Conservation (phyloP, 1,140 invertebrate species). For the Penaeus japonicus region DNA sequence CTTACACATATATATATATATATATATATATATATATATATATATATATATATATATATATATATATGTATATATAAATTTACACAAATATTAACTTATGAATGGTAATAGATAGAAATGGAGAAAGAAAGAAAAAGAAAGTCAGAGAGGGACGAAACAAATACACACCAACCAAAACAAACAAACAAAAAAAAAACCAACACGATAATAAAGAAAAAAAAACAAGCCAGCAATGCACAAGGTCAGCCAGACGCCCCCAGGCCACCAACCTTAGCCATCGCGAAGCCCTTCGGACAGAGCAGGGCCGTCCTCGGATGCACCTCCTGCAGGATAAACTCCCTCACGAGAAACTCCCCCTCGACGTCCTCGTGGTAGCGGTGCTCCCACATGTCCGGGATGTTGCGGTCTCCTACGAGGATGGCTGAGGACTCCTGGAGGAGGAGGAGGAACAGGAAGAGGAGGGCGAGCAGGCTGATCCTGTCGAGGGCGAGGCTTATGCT, state of each 20-base stretch:
- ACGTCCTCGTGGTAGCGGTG: constrained; percentile 25
- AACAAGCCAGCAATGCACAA: not conserved
- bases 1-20: too few relatives aligned
- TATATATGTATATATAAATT: too few relatives aligned
- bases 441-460: too few relatives aligned
- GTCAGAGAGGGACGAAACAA: too few relatives aligned
- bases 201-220: not conserved
- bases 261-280: constrained; percentile 37
- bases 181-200: too few relatives aligned
- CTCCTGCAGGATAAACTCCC: constrained; percentile 35
- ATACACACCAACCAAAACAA: too few relatives aligned
- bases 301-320: constrained; percentile 32
- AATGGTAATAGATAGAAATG: not conserved
- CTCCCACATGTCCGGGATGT: not conserved
- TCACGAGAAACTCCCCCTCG: constrained; percentile 14
- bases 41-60: too few relatives aligned
- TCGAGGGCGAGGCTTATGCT: too few relatives aligned
- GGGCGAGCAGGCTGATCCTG: too few relatives aligned
- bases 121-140: not conserved
- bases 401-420: not conserved
- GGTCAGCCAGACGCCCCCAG: too few relatives aligned
- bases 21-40: too few relatives aligned
- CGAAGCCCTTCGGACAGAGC: constrained; percentile 35
- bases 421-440: not conserved
- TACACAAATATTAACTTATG: too few relatives aligned